Evolutionary conservation across 2,113 vertebrate species (phyloP), one percentile per base, ranked within the genome.

Genomic region (Dolichallabes microphthalmus): DNA sequence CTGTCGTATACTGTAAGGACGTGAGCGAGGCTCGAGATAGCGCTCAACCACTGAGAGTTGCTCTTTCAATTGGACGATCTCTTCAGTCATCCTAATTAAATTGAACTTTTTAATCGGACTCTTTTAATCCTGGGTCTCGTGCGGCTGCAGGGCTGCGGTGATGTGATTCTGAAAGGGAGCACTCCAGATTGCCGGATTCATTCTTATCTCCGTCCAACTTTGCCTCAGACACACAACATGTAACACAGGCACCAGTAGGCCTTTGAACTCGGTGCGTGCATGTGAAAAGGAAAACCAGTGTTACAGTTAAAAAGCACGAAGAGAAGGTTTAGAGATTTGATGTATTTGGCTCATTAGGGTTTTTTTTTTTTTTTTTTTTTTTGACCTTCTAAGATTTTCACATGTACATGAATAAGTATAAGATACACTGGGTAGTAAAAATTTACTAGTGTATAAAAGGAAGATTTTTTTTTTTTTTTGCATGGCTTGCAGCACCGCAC

Each of bases 21-120:
- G 91, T 93, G 92, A 88, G 92, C 69, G 84, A 91, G 90, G 90
- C 90, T 85, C 85, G 73, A 90, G 93, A 92, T 95, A 94, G 93
- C 91, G 89, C 90, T 91, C 91, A 89, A 92, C 93, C 93, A 95
- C 93, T 93, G 91, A 93, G 92, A 93, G 91, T 92, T 93, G 92
- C 91, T 93, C 93, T 94, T 94, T 94, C 92, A 94, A 93, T 92
- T 94, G 92, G 84, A 92, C 89, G 92, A 94, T 94, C 93, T 93
- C 93, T 92, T 92, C 92, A 93, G 93, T 94, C 93, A 91, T 91
- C 92, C 91, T 94, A 95, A 95, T 95, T 95, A 95, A 95, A 95
- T 95, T 94, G 93, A 94, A 91, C 90, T 94, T 95, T 94, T 95
- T 93, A 94, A 94, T 95, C 94, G 92, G 93, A 90, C 92, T 94